Evolutionary conservation across 2,888 invertebrate genomes (phyloP), one percentile per base, ranked within the genome.

Genomic region (Portevinia maculata): DNA sequence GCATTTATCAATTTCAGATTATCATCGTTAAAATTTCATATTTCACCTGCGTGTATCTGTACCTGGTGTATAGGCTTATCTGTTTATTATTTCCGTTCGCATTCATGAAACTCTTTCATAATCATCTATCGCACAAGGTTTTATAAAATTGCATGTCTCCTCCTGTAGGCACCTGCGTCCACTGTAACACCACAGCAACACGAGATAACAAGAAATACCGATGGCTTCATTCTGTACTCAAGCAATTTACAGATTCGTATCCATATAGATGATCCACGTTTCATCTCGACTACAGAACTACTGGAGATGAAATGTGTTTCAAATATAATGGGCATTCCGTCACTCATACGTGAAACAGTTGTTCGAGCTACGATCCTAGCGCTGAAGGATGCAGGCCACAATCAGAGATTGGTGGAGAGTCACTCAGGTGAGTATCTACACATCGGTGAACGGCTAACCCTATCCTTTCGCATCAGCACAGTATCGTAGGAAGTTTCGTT

Each of bases 181-280:
- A 87, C 88, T 64, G 86, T 91, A 28, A 88, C 89, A 84, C 89
- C 89, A 50, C 89, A 89, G 87, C 88, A 89, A 86, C 90, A 90
- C 85, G 91, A 91, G 86, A 88, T 89, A 87, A 88, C 89, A 84
- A 89, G 88, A 74, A 89, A 88, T 75, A 85, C 86, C 52, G 89
- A 90, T 59, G 90, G 90, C 73, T 90, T 90, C 84, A 86, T 87
- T 41, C 88, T 91, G 53, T 89, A 88, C 74, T 87, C 88, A 59
- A 89, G 89, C 86, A 90, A 87, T 85, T 85, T 90, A 84, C 90
- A 90, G 84, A 86, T 91, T 81, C 90, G 90, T 67, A 88, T 91
- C 74, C 88, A 88, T 84, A 88, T 91, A 85, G 90, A 90, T 75
- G 89, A 90, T 87, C 86, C 87, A 86, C 89, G 88, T 55, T 90